Evolutionary conservation across 2,888 invertebrate species (phyloP).

Genomic region (Melipona bicolor): DNA sequence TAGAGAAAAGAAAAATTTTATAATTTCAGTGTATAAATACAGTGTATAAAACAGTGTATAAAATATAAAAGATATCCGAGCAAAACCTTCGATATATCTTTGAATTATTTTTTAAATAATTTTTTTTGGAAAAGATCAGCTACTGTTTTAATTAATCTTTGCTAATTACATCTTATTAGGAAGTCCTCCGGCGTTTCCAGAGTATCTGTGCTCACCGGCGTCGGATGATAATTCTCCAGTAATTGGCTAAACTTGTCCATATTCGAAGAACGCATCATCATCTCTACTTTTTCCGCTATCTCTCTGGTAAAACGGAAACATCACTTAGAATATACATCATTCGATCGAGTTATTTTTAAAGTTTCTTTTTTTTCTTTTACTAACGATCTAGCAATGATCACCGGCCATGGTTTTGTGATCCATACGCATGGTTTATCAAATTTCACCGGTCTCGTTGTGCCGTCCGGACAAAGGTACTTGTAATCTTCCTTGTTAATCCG

Average conservation of each 20-base stretch:
- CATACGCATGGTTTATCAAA: constrained; percentile 89
- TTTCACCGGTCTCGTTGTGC: constrained; percentile 86
- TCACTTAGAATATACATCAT: constrained; percentile 7
- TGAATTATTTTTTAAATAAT: not conserved
- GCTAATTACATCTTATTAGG: constrained; percentile 84
- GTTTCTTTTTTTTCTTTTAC: constrained; percentile 10
- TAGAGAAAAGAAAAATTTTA: not conserved
- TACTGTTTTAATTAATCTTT: constrained; percentile 22
- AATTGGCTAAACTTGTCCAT: constrained; percentile 84
- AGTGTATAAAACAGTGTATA: not conserved
- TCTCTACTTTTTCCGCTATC: constrained; percentile 84
- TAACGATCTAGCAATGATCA: constrained; percentile 89
- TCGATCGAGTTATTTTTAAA: not conserved
- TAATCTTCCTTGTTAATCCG: constrained; percentile 84
- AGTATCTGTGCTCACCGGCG: constrained; percentile 82
- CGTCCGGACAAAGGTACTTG: constrained; percentile 91
- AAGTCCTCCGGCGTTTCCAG: constrained; percentile 88
- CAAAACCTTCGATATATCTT: not conserved
- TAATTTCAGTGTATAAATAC: not conserved
- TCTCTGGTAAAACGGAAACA: constrained; percentile 77
- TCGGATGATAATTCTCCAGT: constrained; percentile 86
- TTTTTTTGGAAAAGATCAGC: not conserved
- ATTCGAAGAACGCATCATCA: constrained; percentile 84
- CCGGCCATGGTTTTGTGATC: constrained; percentile 92
- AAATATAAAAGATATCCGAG: not conserved